Evolutionary conservation across 2,888 invertebrate species (phyloP), one percentile per base, ranked within the genome.

Genomic region (Chrysolina oricalcia): DNA sequence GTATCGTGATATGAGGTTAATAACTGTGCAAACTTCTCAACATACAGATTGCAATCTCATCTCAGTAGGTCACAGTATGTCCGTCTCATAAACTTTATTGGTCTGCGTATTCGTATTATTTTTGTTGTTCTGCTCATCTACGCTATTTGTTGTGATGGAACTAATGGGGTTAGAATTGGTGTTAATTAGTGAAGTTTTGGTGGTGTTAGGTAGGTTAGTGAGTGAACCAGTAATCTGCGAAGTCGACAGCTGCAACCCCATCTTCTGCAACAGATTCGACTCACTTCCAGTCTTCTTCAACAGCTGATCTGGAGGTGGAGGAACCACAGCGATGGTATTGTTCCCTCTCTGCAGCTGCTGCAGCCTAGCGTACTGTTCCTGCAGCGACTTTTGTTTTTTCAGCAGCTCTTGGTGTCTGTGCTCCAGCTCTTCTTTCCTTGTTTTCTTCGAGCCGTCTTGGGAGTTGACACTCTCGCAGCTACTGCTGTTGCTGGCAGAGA

Each of bases 261-360:
- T 93, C 87, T 96, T 96, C 68, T 94, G 94, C 72, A 96, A 90
- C 50, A 97, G 90, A 87, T 97, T 96, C 62, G 96, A 95, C 88
- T 97, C 97, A 85, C 95, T 96, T 75, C 96, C 96, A 11, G 96
- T 96, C 86, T 96, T 96, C 87, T 97, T 96, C 56, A 96, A 90
- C 68, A 84, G 87, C 63, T 90, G 87, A 84, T 91, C 91, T 15
- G 93, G 93, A 0, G 93, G 91, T 40, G 93, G 92, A 2, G 93
- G 92, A 65, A 90, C 89, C 3, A 92, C 90, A 13, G 93, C 91
- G 68, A 92, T 85, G 3, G 93, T 91, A 43, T 94, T 92, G 0
- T 93, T 93, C 81, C 94, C 93, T 81, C 96, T 92, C 86, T 97
- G 97, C 80, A 97, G 91, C 89, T 96, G 95, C 87, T 97, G 97